Percentiles rank a stretch among this genome's conserved stretches.
Evolutionary conservation across 2,888 invertebrate genomes (phyloP).

Genomic region (Nephrotoma guestfalica): DNA sequence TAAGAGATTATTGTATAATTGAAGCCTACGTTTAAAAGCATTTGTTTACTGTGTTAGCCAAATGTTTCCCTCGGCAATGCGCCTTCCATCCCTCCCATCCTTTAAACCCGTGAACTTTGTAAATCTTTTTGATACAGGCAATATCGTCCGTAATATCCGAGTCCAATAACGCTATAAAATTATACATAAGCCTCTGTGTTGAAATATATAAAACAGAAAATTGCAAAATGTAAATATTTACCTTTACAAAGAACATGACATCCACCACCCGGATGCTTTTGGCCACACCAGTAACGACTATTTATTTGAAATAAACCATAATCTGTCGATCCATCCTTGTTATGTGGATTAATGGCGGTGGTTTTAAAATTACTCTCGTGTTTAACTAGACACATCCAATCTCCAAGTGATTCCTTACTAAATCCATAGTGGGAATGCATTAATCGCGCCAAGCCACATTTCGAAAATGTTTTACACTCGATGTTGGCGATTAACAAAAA

Average conservation of each 20-base stretch:
- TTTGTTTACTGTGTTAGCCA: background rate
- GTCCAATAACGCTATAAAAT: constrained; percentile 26
- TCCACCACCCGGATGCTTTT: constrained; percentile 45
- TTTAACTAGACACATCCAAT: background rate
- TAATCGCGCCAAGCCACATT: background rate
- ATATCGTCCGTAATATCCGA: constrained; percentile 51
- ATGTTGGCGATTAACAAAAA: background rate
- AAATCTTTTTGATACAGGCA: constrained; percentile 46
- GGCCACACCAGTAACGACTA: constrained; percentile 53
- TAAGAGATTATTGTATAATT: too few relatives aligned
- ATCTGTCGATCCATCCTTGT: background rate
- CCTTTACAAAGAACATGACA: constrained; percentile 48
- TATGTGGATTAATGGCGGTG: background rate
- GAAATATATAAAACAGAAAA: too few relatives aligned
- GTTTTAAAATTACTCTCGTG: background rate
- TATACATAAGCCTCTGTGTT: background rate
- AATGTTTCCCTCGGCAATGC: background rate
- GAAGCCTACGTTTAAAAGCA: background rate
- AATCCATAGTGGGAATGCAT: background rate
- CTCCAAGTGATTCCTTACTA: background rate
- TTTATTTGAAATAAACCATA: constrained; percentile 38
- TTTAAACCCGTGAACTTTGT: constrained; percentile 41
- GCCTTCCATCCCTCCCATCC: constrained; percentile 26
- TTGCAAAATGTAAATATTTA: background rate
- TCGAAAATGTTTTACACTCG: background rate